Base-by-base conservation (phyloP, 2,888 invertebrate species). In the Yponomeuta cagnagella region DNA sequence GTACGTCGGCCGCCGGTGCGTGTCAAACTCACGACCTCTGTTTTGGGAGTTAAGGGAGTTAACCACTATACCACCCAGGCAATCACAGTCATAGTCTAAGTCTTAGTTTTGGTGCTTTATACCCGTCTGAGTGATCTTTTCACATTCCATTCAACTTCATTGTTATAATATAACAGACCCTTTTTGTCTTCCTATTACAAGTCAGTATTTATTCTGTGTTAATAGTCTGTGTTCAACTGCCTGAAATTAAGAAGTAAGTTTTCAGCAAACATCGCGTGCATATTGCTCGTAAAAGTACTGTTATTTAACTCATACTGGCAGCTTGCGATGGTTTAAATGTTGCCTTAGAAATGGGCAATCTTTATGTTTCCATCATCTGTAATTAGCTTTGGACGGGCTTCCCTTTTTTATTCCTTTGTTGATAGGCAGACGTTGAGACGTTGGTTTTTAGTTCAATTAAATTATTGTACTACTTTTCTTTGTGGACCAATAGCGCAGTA, bases 281-380 rank as follows among this genome's bases (percentile, higher is more conserved):
- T 63, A 43, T 23, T 23, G 64, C 70, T 43, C 70, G 64, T 70
- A 70, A 70, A 63, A 63, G 63, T 63, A 63, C 43, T 37, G 33
- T 70, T 63, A 23, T 70, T 70, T 70, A 70, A 70, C 63, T 70
- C 63, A 48, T 37, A 23, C 70, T 70, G 43, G 63, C 70, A 70
- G 63, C 64, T 63, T 37, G 63, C 65, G 71, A 74, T 73, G 71
- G 72, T 69, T 73, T 73, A 73, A 72, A 73, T 72, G 69, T 72
- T 71, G 70, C 72, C 71, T 74, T 67, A 70, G 72, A 73, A 73
- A 74, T 70, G 73, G 71, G 72, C 72, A 72, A 70, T 72, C 71
- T 72, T 72, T 71, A 71, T 71, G 70, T 66, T 68, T 58, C n/a
- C 67, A 48, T 69, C 67, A 70, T 65, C 69, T 71, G 70, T 74